Percentiles rank a stretch among this genome's conserved stretches.
These are phyloP conservation scores for Andrena haemorrhoa DNA, from an alignment of 2,888 invertebrate species.

Conservation along the genomic window DNA sequence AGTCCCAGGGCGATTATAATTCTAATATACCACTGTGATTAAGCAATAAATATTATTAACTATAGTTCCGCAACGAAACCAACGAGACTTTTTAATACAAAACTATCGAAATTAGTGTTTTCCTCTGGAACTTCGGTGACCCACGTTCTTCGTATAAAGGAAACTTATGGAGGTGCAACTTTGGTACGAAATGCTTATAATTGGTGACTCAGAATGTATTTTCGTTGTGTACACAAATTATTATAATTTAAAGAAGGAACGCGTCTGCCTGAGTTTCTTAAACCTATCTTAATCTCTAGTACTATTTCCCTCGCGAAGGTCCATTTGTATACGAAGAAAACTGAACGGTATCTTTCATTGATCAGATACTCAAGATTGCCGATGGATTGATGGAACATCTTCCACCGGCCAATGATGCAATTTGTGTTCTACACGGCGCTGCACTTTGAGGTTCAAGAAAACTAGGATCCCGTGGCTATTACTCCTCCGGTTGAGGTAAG, in stretches of 20 bases:
- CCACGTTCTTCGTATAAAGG: background rate
- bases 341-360: constrained; percentile 1
- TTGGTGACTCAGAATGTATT: background rate
- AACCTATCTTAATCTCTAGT: background rate
- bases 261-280: background rate
- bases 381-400: background rate
- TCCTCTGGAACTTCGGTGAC: background rate
- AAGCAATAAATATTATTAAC: background rate
- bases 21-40: background rate
- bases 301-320: background rate
- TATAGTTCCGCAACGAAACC: no score
- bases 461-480: background rate
- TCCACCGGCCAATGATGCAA: background rate
- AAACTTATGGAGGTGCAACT: background rate
- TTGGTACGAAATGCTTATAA: background rate
- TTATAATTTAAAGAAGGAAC: background rate
- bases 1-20: background rate
- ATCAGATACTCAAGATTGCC: background rate
- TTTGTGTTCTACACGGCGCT: background rate
- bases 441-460: background rate
- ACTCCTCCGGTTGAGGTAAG: constrained; percentile 16
- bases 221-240: background rate
- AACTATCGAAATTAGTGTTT: background rate
- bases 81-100: background rate
- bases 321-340: background rate